Conservation (phyloP, 2,113 vertebrate genomes). For the Aptenodytes patagonicus region DNA sequence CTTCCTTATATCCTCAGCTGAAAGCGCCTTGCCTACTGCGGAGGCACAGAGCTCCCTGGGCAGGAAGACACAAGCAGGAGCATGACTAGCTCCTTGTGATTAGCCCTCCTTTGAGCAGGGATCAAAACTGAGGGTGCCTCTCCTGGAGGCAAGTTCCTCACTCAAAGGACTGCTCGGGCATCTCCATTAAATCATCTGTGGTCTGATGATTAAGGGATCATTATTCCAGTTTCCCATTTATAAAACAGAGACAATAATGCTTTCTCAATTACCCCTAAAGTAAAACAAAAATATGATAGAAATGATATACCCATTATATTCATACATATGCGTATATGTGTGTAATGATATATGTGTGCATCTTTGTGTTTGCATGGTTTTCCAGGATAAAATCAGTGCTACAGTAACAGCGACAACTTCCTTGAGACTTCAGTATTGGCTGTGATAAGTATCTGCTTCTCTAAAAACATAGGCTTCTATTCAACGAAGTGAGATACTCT, state of each 20-base stretch:
- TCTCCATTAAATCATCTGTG: background rate
- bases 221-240: background rate
- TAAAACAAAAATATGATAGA: background rate
- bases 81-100: background rate
- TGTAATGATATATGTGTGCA: background rate
- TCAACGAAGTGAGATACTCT: background rate
- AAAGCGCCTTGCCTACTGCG: background rate
- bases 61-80: background rate
- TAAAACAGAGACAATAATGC: background rate
- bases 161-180: background rate
- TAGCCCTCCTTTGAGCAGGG: background rate
- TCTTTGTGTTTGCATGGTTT: background rate
- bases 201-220: background rate
- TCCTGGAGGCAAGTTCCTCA: background rate
- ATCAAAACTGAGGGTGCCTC: background rate
- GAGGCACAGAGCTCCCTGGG: background rate
- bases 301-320: background rate
- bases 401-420: background rate
- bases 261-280: background rate
- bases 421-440: background rate
- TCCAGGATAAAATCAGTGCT: background rate
- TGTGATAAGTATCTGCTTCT: background rate
- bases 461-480: background rate
- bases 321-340: background rate
- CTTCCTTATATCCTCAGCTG: background rate